Base-by-base conservation (phyloP, 2,113 vertebrate species). In the Triplophysa tibetana region DNA sequence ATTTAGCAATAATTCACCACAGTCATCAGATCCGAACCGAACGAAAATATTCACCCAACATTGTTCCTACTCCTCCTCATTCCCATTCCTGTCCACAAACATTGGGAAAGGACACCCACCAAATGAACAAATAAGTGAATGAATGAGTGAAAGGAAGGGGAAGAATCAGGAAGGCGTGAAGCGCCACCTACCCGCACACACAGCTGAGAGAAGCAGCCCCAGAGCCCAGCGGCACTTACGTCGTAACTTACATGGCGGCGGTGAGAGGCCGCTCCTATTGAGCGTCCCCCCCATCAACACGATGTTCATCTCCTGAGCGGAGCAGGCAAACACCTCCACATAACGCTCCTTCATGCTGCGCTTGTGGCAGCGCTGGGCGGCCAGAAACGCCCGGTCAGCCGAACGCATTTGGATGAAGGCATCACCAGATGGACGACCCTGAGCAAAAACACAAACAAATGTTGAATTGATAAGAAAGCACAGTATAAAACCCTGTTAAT, bases 181-280 rank as follows among this genome's bases (percentile, higher is more conserved):
- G 80, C 83, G 61, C 77, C 80, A 85, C 83, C 83, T 85, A 85
- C 80, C 83, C 83, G 33, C 79, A 68, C 79, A 73, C 78, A 80
- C 83, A 81, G 83, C 81, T 78, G 79, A 86, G 82, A 83, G 82
- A 86, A 81, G 82, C 79, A 94, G 95, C 91, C 93, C 95, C 91
- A 90, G 96, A 98, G 96, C 94, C 93, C 91, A 93, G 91, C 90
- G 90, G 92, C 92, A 93, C 97, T 98, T 96, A 99, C 97, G 97
- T 94, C 96, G 97, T 92, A 97, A 95, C 95, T 98, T 99, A 97
- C 97, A 99, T 94, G 97, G 97, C 81, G 97, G 97, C 77, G 97
- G 97, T 90, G 96, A 98, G 88, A 99, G 94, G 94, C 97, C 97
- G 89, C 96, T 97, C 94, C 96, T 95, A 89, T 93, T 95, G 93